Conservation (phyloP, 2,113 vertebrate species). For the Chrysochloris asiatica region DNA sequence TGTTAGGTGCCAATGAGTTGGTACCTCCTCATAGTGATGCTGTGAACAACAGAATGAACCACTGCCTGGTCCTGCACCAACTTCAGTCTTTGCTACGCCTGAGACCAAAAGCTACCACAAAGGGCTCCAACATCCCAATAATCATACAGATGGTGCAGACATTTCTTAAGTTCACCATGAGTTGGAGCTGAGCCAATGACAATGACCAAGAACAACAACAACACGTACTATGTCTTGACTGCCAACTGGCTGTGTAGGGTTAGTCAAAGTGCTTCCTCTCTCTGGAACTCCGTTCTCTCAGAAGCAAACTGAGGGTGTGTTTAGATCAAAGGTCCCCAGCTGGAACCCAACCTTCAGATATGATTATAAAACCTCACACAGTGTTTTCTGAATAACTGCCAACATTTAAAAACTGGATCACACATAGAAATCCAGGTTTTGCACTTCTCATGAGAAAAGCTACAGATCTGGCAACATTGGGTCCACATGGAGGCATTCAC, state of each 20-base stretch:
- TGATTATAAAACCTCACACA: neutral
- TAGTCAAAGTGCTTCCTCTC: neutral
- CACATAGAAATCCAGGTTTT: neutral
- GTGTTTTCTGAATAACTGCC: neutral
- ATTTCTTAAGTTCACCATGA: neutral
- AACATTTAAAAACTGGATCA: neutral
- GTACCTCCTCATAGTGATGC: too few relatives aligned
- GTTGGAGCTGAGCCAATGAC: neutral
- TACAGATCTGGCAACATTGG: neutral
- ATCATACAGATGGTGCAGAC: neutral
- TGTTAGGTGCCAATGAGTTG: too few relatives aligned
- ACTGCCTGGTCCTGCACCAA: too few relatives aligned
- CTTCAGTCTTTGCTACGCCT: too few relatives aligned
- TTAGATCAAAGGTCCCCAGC: neutral
- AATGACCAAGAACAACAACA: neutral
- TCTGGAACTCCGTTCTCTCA: neutral
- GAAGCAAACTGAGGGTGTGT: neutral
- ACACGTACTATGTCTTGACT: neutral
- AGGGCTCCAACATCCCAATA: too few relatives aligned
- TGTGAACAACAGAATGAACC: too few relatives aligned
- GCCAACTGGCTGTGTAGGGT: neutral
- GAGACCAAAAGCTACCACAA: too few relatives aligned
- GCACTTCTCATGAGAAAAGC: neutral
- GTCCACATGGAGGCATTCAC: too few relatives aligned
- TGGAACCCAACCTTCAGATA: neutral